phyloP scores from a whole-genome alignment of 2,797 vertebrate species.

The Falco naumanni region DNA sequence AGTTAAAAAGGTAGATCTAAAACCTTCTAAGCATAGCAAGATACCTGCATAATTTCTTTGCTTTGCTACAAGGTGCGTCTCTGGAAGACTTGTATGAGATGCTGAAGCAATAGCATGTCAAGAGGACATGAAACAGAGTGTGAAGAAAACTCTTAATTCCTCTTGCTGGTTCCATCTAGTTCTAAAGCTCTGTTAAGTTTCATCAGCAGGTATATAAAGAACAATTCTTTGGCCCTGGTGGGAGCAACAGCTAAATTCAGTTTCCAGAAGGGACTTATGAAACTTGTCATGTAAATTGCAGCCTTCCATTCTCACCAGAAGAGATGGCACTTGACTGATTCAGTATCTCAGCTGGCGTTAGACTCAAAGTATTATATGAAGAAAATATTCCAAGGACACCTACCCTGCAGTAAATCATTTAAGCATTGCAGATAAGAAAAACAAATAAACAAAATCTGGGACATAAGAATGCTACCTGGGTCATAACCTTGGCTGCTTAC shows the following conservation, averaged over 20 bases:
- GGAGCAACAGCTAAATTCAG: neutral
- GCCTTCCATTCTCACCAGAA: neutral
- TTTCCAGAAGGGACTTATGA: neutral
- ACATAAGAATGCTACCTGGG: neutral
- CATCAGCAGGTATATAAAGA: neutral
- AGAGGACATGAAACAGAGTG: neutral
- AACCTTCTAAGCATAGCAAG: neutral
- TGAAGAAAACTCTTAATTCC: neutral
- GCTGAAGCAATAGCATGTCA: neutral
- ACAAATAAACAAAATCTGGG: neutral
- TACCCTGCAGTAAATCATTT: neutral
- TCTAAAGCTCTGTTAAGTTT: neutral
- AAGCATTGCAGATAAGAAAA: neutral
- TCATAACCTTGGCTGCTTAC: neutral
- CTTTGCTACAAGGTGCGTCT: neutral
- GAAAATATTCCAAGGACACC: constrained; percentile 18
- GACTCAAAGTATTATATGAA: neutral
- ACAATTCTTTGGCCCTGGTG: neutral
- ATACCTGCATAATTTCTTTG: neutral
- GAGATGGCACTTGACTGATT: neutral
- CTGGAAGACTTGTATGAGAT: neutral
- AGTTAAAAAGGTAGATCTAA: neutral
- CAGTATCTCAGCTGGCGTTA: neutral
- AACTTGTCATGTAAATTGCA: neutral
- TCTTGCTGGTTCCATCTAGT: neutral